Evolutionary conservation across 2,797 vertebrate species (phyloP).

Genomic region (Aeoliscus strigatus): DNA sequence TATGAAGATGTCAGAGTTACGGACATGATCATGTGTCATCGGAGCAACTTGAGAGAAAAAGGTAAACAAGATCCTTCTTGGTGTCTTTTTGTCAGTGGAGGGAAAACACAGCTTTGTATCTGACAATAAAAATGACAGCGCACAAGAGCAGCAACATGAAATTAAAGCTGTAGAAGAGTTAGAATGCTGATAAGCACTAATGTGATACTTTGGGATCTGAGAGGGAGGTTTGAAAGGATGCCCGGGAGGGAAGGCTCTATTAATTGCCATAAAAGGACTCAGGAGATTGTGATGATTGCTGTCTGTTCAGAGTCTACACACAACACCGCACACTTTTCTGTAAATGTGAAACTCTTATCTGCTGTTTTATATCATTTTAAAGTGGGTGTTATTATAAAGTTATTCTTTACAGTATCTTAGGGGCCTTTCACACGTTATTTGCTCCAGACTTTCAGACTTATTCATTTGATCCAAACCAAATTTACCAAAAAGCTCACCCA

Average conservation of each 20-base stretch:
- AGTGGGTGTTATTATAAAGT: too few relatives aligned
- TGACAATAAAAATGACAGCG: slow-evolving; percentile 23
- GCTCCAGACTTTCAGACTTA: neutral
- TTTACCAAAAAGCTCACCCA: too few relatives aligned
- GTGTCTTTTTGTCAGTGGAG: too few relatives aligned
- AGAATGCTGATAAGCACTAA: slow-evolving; percentile 40
- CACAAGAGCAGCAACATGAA: slow-evolving; percentile 22
- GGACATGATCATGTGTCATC: neutral
- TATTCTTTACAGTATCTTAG: too few relatives aligned
- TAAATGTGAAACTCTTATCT: neutral
- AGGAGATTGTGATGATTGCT: slow-evolving; percentile 36
- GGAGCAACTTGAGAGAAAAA: slow-evolving; percentile 5
- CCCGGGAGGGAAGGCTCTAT: slow-evolving; percentile 22
- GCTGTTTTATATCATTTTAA: slow-evolving; percentile 1
- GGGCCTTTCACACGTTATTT: too few relatives aligned
- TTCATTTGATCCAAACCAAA: too few relatives aligned
- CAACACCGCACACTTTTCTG: slow-evolving; percentile 11
- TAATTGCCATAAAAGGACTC: slow-evolving; percentile 44
- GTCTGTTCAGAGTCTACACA: slow-evolving; percentile 30
- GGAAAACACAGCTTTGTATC: slow-evolving; percentile 7
- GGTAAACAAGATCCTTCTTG: too few relatives aligned
- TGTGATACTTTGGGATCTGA: slow-evolving; percentile 42
- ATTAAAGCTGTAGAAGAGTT: slow-evolving; percentile 40
- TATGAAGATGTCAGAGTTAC: slow-evolving; percentile 8
- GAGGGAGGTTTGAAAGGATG: slow-evolving; percentile 29